Base-by-base conservation (phyloP, 2,888 invertebrate genomes). In the Neria commutata region DNA sequence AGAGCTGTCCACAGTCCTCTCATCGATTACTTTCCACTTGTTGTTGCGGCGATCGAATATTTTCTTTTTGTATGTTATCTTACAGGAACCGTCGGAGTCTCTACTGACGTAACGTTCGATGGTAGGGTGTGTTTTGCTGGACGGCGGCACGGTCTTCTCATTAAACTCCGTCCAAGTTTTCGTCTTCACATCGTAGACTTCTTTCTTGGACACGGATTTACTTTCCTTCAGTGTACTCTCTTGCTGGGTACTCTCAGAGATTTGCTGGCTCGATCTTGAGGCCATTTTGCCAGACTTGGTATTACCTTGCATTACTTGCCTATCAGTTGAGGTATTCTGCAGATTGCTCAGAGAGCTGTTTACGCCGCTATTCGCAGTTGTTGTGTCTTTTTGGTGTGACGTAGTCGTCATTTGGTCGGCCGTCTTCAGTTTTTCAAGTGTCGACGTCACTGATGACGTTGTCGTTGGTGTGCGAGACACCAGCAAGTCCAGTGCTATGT, bases 1-100 rank as follows among this genome's bases (percentile, higher is more conserved):
- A 60, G 71, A 71, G 67, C 83, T 83, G 65, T 84, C 83, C 56
- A 85, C 84, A 8, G 83, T 81, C 72, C 83, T 84, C 67, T 86
- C 85, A 67, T 86, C 85, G 58, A 84, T 79, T 47, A 84, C 77
- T 62, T 78, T 80, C 82, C 82, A 82, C 64, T 74, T 75, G 66
- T 81, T 81, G 61, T 76, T 78, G 59, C 75, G 75, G 54, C 74
- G 75, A 69, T 82, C 82, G 67, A 75, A 82, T 53, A 82, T 74
- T 71, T 82, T 82, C 62, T 81, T 80, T 64, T 82, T 82, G 58
- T 81, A 82, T 8, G 78, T 81, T 11, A 82, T 76, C 58, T 80
- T 81, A 17, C 73, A 77, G 19, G 70, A 76, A 21, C 82, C 82
- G 67, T 82, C 81, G n/a, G 76, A 69, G 17, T 77, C 80, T 62